Conservation (phyloP, 2,797 vertebrate genomes). For the Halcyon chelicuti region DNA sequence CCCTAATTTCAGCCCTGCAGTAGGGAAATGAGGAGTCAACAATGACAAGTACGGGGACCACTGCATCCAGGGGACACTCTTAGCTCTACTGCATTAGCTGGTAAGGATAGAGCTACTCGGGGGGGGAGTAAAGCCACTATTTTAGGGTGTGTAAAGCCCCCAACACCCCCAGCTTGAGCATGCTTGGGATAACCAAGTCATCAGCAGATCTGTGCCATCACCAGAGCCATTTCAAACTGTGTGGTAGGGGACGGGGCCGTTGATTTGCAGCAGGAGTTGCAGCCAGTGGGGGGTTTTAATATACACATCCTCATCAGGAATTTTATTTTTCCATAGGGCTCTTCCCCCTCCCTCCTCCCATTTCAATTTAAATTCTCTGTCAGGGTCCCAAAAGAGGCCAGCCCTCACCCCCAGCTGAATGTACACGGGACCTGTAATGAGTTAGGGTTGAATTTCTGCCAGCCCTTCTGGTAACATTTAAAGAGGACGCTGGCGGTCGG, state of each 20-base stretch:
- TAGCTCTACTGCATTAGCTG: not conserved
- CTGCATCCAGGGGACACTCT: not conserved
- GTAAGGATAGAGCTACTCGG: no score
- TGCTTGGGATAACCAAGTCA: not conserved
- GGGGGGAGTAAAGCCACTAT: accelerated
- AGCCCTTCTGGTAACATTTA: conserved; percentile 51
- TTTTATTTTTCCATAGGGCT: not conserved
- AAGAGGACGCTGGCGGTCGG: conserved; percentile 10
- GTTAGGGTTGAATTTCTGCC: conserved; percentile 29
- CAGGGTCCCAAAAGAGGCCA: not conserved
- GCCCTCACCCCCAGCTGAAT: not conserved
- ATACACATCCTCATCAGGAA: not conserved
- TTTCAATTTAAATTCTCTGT: conserved; percentile 46
- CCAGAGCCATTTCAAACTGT: not conserved
- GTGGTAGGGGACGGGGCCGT: not conserved
- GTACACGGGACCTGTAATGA: not conserved
- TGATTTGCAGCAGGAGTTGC: not conserved
- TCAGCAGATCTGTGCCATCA: not conserved
- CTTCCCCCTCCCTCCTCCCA: not conserved
- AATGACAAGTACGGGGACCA: not conserved
- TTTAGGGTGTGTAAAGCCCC: not conserved
- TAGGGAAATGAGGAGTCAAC: not conserved
- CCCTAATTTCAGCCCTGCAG: not conserved
- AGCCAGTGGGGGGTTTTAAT: not conserved
- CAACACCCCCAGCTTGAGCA: not conserved